These are phyloP conservation scores for Lymantria dispar DNA, from an alignment of 2,888 invertebrate genomes.

Conservation along the genomic window DNA sequence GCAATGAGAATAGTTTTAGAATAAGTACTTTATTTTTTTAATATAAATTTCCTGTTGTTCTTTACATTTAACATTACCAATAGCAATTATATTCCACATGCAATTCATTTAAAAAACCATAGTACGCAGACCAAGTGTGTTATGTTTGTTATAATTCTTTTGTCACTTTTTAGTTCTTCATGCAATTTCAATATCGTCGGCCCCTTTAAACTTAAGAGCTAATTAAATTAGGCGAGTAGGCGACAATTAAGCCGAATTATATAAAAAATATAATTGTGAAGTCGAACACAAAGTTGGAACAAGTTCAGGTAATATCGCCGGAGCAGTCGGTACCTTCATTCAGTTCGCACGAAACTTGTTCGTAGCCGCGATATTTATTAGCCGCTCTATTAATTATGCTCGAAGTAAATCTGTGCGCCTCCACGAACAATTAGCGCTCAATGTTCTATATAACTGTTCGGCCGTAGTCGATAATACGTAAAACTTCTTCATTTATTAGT, in stretches of 20 bases:
- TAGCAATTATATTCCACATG: too few species aligned
- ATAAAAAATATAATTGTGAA: not conserved
- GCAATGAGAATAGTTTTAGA: too few species aligned
- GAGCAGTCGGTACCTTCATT: slow-evolving; percentile 23
- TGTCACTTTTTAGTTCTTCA: too few species aligned
- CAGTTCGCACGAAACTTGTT: slow-evolving; percentile 12
- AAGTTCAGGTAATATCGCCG: not conserved
- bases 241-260: not conserved
- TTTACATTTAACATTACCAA: too few species aligned
- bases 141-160: too few species aligned
- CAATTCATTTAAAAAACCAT: too few species aligned
- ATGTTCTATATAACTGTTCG: slow-evolving; percentile 11
- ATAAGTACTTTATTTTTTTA: too few species aligned
- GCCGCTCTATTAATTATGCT: slow-evolving; percentile 25
- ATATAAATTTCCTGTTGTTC: too few species aligned
- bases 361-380: slow-evolving; percentile 19
- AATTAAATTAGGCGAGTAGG: not conserved
- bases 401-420: slow-evolving; percentile 17
- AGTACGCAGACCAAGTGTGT: too few species aligned
- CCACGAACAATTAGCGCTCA: slow-evolving; percentile 27
- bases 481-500: too few species aligned
- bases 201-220: not conserved
- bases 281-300: not conserved
- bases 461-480: slow-evolving; percentile 2
- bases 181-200: not conserved